Evolutionary conservation across 1,140 invertebrate species (phyloP), one percentile per base, ranked within the genome.

Genomic region (Pristionchus pacificus): DNA sequence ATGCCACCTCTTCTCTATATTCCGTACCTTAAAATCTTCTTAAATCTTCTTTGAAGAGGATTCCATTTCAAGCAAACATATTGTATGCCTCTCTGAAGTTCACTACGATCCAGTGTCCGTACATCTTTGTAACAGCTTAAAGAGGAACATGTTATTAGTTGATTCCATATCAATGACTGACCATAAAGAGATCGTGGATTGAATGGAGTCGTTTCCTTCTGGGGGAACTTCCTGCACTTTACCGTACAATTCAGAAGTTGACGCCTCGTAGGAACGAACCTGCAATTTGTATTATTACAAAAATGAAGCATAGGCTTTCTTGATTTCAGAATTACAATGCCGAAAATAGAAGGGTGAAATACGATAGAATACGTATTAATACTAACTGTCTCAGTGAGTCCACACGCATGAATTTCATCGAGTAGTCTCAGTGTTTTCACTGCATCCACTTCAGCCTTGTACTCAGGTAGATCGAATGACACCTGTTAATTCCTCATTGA

Each of bases 31-130:
- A n/a, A n/a, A n/a, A n/a, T n/a, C n/a, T n/a, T n/a, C n/a, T n/a
- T n/a, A n/a, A n/a, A n/a, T 99, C 97, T 84, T 99, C 97, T 87
- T 99, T 99, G 84, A 99, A 99, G 1, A 99, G 87, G 75, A 99
- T 95, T 0, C 97, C 97, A 87, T 99, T 99, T 78, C 93, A 96
- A 1, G 95, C 94, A 87, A 91, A 98, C 90, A 99, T 97, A 68
- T 90, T 88, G 83, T 98, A 99, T 0, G 97, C 95, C 85, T 99
- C 96, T 71, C 96, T 88, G 83, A 98, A 99, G 85, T 98, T 99
- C 13, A 95, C 88, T 0, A 96, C 92, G 78, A 98, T 98, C 96
- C 97, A 99, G 82, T 93, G 98, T 2, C 91, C 96, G 84, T 97
- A 99, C 66, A 98, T 87, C 86, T 99, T 99, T 1, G 97, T 95